Conservation (phyloP, 2,113 vertebrate genomes). For the Numenius arquata region DNA sequence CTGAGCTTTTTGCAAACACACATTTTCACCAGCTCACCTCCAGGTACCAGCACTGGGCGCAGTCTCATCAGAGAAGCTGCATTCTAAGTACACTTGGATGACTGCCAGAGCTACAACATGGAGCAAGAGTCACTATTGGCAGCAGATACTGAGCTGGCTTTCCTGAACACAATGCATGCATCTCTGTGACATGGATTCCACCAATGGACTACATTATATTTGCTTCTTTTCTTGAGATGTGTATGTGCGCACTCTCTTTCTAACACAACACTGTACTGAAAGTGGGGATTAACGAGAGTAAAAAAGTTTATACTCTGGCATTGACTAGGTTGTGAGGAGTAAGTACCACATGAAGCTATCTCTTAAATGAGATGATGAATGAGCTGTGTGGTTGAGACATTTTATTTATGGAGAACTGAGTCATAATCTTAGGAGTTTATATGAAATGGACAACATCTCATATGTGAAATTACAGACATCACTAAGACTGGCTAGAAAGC, state of each 20-base stretch:
- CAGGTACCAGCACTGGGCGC: background rate
- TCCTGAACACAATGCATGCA: background rate
- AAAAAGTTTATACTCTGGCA: background rate
- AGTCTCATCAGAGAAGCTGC: background rate
- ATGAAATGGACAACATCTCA: background rate
- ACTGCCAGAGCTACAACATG: background rate
- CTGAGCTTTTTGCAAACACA: background rate
- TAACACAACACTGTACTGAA: background rate
- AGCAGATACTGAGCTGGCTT: background rate
- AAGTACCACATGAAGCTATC: background rate
- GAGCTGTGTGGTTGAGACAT: background rate
- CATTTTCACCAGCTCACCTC: background rate
- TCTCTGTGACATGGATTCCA: background rate
- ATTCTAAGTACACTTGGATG: background rate
- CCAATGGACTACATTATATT: background rate
- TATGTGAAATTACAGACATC: background rate
- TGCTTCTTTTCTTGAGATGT: background rate
- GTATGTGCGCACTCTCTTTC: rapidly evolving
- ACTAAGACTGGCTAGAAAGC: background rate
- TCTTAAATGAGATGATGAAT: background rate
- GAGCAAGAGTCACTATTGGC: background rate
- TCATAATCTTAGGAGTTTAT: background rate
- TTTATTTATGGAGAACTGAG: background rate
- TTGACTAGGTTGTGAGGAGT: background rate
- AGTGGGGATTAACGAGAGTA: background rate